Evolutionary conservation across 23 tunicate genomes (phyloP), one percentile per base, ranked within the genome.

Genomic region (Botrylloides violaceus): DNA sequence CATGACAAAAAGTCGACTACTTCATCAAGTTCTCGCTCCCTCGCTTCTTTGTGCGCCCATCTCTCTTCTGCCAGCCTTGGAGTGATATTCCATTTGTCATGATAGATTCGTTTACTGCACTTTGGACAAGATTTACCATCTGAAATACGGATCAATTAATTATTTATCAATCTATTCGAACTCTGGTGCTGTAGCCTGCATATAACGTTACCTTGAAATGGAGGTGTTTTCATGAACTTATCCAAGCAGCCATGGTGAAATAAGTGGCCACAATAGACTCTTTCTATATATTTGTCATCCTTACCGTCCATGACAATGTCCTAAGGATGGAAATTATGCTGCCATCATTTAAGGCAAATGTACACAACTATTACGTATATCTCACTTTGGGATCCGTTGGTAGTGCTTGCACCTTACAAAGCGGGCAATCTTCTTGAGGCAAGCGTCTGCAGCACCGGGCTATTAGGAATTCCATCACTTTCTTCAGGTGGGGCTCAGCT

Each of bases 231-330:
- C 98, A 94, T 94, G 48, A 63, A 94, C 38, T 73, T 81, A 36
- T 86, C 84, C 48, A 94, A 61, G 66, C 98, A 94, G 19, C 93
- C 93, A 66, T 94, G 93, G 48, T 94, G 98, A 74, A 24, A 94
- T 27, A 94, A 32, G 55, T 94, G 98, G 24, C 94, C 88, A 48
- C 98, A 94, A 62, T 81, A 94, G 2, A 94, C 61, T 85, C 98
- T 65, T 32, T 86, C 93, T 7, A 94, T 90, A 50, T 85, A 94
- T 29, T 66, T 66, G 23, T 58, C 81, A 35, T 78, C 55, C 34
- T 77, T 77, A 9, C 59, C 77, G 36, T 86, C 76, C 32, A 48
- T 86, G 15, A 81, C 63, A 28, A 94, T 76, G 24, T 86, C 82
- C 88, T 85, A 34, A 4, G 30, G 6, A 7, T 22, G 30, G 9